Base-by-base conservation (phyloP, 2,888 invertebrate genomes). In the Liodrosophila aerea region DNA sequence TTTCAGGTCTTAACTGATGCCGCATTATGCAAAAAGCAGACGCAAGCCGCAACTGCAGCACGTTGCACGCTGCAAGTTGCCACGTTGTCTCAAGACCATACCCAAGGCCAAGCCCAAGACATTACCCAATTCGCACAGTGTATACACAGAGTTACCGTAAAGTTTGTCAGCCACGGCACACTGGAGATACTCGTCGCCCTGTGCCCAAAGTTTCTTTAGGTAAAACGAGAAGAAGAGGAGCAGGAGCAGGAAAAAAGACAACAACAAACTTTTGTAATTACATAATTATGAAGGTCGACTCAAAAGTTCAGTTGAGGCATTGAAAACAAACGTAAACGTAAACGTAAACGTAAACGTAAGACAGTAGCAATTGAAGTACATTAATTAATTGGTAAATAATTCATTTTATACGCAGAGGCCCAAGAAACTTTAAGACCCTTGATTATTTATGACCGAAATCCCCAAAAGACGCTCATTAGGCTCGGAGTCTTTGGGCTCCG, bases 301-400 rank as follows among this genome's bases (percentile, higher is more conserved):
- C 18, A 36, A 60, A 66, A 70, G 52, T 29, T 33, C 7, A 22
- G 15, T 13, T 9, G n/a, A 16, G 22, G 34, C 58, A 62, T 56
- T 47, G 52, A 53, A 69, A 56, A 76, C 60, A 73, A 84, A 82
- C 45, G 62, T 56, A 37, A 22, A n/a, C n/a, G n/a, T n/a, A n/a
- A n/a, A n/a, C n/a, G n/a, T n/a, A n/a, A n/a, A n/a, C n/a, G n/a
- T n/a, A n/a, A n/a, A n/a, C n/a, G n/a, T n/a, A n/a, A 18, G 40
- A 61, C 51, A 64, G 62, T 63, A 45, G 62, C 81, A 73, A 75
- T 77, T 85, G 62, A 82, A 85, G 78, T 85, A 82, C 69, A 82
- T 78, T 82, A 82, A 85, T 82, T 70, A 78, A 78, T 78, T 85
- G 83, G 66, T 75, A 72, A 82, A 85, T 78, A 66, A 84, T 78